Conservation (phyloP, 1,140 invertebrate genomes). For the Onthophagus taurus region DNA sequence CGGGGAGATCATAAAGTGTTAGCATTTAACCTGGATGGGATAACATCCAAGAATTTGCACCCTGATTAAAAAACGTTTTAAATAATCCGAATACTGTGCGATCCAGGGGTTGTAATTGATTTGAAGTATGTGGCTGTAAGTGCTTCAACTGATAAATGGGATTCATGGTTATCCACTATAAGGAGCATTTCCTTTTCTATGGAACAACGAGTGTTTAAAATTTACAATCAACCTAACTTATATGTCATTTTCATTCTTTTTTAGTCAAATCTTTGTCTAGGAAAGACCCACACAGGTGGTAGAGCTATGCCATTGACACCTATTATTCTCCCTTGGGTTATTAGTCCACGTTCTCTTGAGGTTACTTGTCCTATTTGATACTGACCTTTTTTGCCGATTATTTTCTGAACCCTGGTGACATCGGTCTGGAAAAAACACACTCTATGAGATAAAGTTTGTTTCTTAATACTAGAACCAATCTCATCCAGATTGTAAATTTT, state of each 20-base stretch:
- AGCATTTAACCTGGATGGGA: slow-evolving; percentile 38
- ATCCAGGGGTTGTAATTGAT: slow-evolving; percentile 30
- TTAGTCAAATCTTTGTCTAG: slow-evolving; percentile 2
- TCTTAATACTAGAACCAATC: background rate
- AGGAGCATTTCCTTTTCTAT: background rate
- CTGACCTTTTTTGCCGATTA: slow-evolving; percentile 1
- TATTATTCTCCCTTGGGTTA: background rate
- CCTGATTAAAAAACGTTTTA: slow-evolving; percentile 30
- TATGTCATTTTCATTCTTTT: slow-evolving; percentile 5
- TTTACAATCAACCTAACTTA: background rate
- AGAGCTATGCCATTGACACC: slow-evolving; percentile 2
- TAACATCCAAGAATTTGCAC: slow-evolving; percentile 32
- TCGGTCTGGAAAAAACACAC: background rate
- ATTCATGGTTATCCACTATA: slow-evolving; percentile 10
- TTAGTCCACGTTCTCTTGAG: background rate
- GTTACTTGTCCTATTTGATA: slow-evolving; percentile 6
- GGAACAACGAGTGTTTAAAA: background rate
- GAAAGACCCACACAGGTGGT: slow-evolving; percentile 9
- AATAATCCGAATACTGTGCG: slow-evolving; percentile 35
- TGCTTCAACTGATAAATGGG: slow-evolving; percentile 1
- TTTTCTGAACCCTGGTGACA: background rate
- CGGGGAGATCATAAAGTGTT: slow-evolving; percentile 42
- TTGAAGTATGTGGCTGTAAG: slow-evolving; percentile 35
- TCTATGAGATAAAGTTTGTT: background rate
- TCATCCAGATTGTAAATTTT: slow-evolving; percentile 2